Conservation (phyloP, 2,888 invertebrate species). For the Drosophila helvetica region DNA sequence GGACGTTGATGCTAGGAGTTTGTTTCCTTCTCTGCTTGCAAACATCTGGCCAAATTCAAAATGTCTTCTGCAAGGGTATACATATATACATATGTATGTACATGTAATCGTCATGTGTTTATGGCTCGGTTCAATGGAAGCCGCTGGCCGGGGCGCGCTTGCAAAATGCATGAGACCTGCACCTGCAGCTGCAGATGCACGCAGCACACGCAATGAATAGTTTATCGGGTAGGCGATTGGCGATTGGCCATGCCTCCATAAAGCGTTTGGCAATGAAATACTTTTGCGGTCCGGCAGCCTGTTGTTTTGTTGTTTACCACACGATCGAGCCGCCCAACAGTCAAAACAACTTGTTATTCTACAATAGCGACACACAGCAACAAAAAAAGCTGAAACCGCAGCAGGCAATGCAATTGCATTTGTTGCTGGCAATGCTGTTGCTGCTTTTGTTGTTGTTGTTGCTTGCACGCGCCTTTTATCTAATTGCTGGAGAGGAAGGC, state of each 20-base stretch:
- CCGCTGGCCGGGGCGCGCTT: conserved; percentile 38
- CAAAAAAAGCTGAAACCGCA: conserved; percentile 43
- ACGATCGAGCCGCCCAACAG: conserved; percentile 50
- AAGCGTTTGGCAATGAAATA: conserved; percentile 68
- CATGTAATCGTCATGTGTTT: conserved; percentile 53
- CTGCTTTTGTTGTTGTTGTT: conserved; percentile 36
- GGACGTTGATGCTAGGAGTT: background rate
- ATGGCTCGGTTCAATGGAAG: conserved; percentile 50
- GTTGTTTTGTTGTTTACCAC: conserved; percentile 60
- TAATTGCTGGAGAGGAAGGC: conserved; percentile 22
- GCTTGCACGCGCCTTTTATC: conserved; percentile 55
- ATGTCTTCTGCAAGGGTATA: conserved; percentile 3
- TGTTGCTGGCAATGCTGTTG: conserved; percentile 17
- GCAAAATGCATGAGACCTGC: conserved; percentile 42
- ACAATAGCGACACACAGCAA: conserved; percentile 38
- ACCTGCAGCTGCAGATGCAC: conserved; percentile 23
- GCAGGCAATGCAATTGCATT: conserved; percentile 41
- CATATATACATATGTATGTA: conserved; percentile 37
- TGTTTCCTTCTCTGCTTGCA: background rate
- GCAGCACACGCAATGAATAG: conserved; percentile 57
- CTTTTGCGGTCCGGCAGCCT: conserved; percentile 50
- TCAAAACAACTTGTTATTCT: conserved; percentile 77
- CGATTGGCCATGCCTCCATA: conserved; percentile 30
- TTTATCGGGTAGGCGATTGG: conserved; percentile 46
- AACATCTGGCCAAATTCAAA: background rate